phyloP scores from a whole-genome alignment of 2,888 invertebrate genomes.

The Zaprionus lineosus region DNA sequence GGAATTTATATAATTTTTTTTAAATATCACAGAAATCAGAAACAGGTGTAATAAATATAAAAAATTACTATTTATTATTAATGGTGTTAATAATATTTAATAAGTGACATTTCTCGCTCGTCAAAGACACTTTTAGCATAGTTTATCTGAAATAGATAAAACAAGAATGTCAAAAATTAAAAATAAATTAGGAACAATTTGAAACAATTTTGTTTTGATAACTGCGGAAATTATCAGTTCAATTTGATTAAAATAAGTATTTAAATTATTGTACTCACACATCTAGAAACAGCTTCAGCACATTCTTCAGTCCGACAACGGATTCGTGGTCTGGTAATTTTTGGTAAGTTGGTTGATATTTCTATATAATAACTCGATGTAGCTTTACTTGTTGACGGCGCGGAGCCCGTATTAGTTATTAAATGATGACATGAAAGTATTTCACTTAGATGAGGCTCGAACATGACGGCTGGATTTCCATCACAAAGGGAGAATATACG shows the following conservation, averaged over 20 bases:
- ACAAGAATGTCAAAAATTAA: neutral
- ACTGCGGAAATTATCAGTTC: no score
- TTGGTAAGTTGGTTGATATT: constrained; percentile 82
- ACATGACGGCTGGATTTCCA: constrained; percentile 78
- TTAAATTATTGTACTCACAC: constrained; percentile 74
- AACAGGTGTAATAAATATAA: neutral
- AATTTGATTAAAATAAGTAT: constrained; percentile 1
- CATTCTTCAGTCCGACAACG: constrained; percentile 88
- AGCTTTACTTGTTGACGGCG: constrained; percentile 60
- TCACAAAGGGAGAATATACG: constrained; percentile 82
- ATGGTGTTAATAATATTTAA: constrained; percentile 41
- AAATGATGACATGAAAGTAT: constrained; percentile 82
- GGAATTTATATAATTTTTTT: neutral
- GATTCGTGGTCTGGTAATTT: constrained; percentile 87
- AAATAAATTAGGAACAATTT: neutral
- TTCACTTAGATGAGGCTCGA: constrained; percentile 82
- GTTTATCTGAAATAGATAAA: constrained; percentile 87
- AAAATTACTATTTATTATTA: constrained; percentile 30
- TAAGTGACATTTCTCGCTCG: constrained; percentile 85
- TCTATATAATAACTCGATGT: constrained; percentile 80
- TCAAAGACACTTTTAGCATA: constrained; percentile 93
- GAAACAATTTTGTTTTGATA: neutral
- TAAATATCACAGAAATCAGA: constrained; percentile 8
- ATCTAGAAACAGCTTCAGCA: constrained; percentile 83
- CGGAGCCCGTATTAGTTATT: constrained; percentile 64